Evolutionary conservation across 2,888 invertebrate genomes (phyloP), one percentile per base, ranked within the genome.

Genomic region (Clunio marinus): DNA sequence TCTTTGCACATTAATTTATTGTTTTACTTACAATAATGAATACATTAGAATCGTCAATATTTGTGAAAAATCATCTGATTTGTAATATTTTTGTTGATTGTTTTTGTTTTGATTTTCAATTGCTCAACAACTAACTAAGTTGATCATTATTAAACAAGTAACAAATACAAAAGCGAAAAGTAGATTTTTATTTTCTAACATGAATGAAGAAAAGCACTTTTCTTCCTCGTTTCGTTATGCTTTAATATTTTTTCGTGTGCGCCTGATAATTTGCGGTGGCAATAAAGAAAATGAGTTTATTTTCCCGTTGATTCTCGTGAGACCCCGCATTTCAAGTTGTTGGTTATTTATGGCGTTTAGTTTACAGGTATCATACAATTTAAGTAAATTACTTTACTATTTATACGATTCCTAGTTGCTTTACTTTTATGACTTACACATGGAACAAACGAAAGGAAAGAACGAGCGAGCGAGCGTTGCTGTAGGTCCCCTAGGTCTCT

Each of bases 211-310:
- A 10, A 4, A 10, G 5, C 32, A 10, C 10, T 8, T 51, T 17
- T 51, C 22, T 51, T 51, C 51, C 20, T 20, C 51, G 5, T 4
- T 32, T 32, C 4, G 10, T 7, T 32, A 10, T 32, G 32, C 10
- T 51, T 51, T 51, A 2, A 8, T 8, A n/a, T 8, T 41, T 22
- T 27, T 63, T 63, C 63, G 63, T 63, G 63, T 46, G 63, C 45
- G 46, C 63, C 63, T 63, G 63, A 63, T 63, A 63, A 46, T 46
- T 63, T 28, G 63, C 63, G 63, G 46, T 63, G 22, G 37, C 15
- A 41, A 41, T 24, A 41, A 37, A 60, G 46, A 10, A 45, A 27
- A 41, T 24, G 46, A 46, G 20, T 60, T 59, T 57, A 57, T 57
- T 41, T 41, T 7, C 41, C 22, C 22, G 41, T 51, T 22, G 2